Evolutionary conservation across 2,888 invertebrate genomes (phyloP).

Genomic region (Caenorhabditis japonica): DNA sequence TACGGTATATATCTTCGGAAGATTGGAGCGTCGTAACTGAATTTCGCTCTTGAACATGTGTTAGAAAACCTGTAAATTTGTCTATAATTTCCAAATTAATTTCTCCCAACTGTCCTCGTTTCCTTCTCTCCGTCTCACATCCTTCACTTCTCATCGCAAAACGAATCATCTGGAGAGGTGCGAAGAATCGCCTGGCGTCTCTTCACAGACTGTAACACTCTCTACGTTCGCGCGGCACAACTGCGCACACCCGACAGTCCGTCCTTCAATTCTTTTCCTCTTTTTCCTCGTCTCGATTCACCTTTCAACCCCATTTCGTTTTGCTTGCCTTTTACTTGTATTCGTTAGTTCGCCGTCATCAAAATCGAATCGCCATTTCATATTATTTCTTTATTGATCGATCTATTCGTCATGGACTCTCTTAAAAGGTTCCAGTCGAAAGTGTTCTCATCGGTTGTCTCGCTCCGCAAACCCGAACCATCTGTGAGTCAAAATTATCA

Average conservation of each 20-base stretch:
- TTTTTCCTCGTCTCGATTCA: background rate
- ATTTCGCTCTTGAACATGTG: no score
- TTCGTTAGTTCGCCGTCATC: background rate
- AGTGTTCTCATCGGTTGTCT: conserved; percentile 35
- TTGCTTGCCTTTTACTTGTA: conserved; percentile 17
- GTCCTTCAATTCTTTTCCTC: conserved; percentile 1
- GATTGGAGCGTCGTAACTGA: no score
- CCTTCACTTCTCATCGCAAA: conserved; percentile 5
- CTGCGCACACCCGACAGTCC: conserved; percentile 17
- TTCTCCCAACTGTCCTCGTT: no score
- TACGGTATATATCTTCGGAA: no score
- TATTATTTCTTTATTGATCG: background rate
- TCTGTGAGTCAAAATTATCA: conserved; percentile 30
- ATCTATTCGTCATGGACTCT: conserved; percentile 32
- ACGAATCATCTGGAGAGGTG: conserved; percentile 41
- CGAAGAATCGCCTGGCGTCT: conserved; percentile 14
- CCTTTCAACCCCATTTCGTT: conserved; percentile 11
- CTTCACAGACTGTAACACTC: background rate
- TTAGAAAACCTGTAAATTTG: no score
- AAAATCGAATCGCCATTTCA: background rate
- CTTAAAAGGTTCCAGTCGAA: conserved; percentile 40
- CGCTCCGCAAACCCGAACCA: conserved; percentile 25
- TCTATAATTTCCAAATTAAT: no score
- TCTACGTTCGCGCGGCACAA: background rate
- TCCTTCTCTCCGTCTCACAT: conserved; percentile 8